Percentiles rank a stretch among this genome's conserved stretches.
phyloP scores from a whole-genome alignment of 2,113 vertebrate species.

The Podarcis cretensis region DNA sequence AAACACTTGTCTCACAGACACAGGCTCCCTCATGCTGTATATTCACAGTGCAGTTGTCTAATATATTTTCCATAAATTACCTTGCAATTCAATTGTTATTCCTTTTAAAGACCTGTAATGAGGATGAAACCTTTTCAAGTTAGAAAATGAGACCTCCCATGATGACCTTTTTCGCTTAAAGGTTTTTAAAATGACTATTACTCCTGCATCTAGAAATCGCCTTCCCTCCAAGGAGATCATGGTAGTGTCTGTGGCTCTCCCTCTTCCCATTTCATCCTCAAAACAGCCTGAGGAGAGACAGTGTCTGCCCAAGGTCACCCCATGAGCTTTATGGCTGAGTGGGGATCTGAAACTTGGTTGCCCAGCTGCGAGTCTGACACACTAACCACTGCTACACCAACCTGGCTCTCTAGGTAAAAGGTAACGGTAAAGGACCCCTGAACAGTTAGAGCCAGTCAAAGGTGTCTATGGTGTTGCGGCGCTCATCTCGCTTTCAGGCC shows the following conservation, averaged over 20 bases:
- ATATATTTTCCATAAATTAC: slow-evolving; percentile 62
- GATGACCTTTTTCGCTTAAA: neutral
- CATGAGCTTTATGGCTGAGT: too few relatives aligned
- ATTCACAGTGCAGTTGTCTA: slow-evolving; percentile 65
- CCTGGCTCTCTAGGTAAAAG: too few relatives aligned
- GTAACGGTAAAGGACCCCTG: too few relatives aligned
- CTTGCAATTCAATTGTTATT: slow-evolving; percentile 35
- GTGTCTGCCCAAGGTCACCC: neutral
- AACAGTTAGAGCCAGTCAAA: too few relatives aligned
- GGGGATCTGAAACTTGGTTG: too few relatives aligned
- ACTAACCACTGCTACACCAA: too few relatives aligned
- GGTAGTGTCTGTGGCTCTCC: too few relatives aligned
- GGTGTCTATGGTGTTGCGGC: too few relatives aligned
- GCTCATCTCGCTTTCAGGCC: too few relatives aligned
- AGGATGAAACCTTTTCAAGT: slow-evolving; percentile 15
- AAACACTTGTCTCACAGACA: slow-evolving; percentile 71
- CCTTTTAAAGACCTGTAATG: slow-evolving; percentile 33
- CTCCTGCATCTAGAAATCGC: too few relatives aligned
- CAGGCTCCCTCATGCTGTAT: neutral
- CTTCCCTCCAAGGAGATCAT: neutral
- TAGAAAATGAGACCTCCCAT: neutral
- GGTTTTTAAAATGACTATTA: neutral
- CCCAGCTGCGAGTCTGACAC: too few relatives aligned
- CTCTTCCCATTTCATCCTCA: neutral
- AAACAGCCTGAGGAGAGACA: neutral